Conservation (phyloP, 1,140 invertebrate species). For the Lucilia sericata region DNA sequence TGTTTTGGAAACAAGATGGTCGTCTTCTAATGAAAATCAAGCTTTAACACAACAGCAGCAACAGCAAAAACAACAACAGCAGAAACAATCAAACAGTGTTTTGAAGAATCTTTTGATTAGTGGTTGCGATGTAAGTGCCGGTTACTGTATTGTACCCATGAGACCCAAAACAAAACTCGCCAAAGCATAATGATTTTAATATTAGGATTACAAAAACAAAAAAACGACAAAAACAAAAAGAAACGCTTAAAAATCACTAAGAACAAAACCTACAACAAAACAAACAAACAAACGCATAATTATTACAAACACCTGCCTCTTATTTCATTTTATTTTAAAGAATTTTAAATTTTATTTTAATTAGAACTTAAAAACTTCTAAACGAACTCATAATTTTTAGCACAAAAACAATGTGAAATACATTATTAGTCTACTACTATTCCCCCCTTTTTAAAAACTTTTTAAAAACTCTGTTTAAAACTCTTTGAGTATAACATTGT, state of each 20-base stretch:
- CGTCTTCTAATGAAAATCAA: conserved; percentile 5
- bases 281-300: conserved; percentile 36
- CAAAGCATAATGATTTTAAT: conserved; percentile 58
- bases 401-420: conserved; percentile 17
- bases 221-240: not conserved
- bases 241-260: conserved; percentile 10
- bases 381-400: conserved; percentile 21
- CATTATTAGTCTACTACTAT: not conserved
- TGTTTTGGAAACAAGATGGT: not conserved
- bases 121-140: conserved; percentile 90
- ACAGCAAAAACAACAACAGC: conserved; percentile 55
- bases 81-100: conserved; percentile 70
- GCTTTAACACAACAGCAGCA: conserved; percentile 43
- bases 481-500: too few species aligned
- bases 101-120: conserved; percentile 92
- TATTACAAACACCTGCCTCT: conserved; percentile 49
- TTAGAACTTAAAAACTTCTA: not conserved
- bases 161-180: conserved; percentile 68
- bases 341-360: conserved; percentile 29
- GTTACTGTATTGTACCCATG: conserved; percentile 85
- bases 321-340: conserved; percentile 38
- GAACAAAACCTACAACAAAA: conserved; percentile 6
- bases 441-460: not conserved
- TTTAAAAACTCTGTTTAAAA: too few species aligned
- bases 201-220: conserved; percentile 11